Evolutionary conservation across 2,888 invertebrate species (phyloP).

Genomic region (Andrena bicolor): DNA sequence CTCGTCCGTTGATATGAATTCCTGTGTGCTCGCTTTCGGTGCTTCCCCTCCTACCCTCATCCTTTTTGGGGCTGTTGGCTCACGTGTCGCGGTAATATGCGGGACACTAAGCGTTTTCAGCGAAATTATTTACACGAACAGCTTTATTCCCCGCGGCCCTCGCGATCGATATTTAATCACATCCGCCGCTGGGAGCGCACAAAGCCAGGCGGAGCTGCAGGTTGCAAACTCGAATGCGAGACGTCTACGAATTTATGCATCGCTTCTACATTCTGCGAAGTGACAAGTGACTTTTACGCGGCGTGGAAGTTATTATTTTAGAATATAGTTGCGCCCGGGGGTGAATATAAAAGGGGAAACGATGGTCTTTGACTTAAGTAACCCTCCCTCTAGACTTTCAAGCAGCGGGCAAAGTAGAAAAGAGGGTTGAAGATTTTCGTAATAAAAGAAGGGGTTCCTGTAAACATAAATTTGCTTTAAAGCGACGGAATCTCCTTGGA

Average conservation of each 20-base stretch:
- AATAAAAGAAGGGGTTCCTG: neutral
- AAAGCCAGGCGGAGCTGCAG: neutral
- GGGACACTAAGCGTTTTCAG: constrained; percentile 1
- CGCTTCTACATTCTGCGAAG: neutral
- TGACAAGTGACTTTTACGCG: neutral
- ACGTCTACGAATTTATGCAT: neutral
- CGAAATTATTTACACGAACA: constrained; percentile 50
- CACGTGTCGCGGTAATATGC: constrained; percentile 2
- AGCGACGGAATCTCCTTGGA: constrained; percentile 10
- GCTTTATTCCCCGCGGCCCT: neutral
- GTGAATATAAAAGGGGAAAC: too few relatives aligned
- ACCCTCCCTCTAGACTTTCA: too few relatives aligned
- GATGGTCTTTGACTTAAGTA: too few relatives aligned
- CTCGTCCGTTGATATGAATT: constrained; percentile 18
- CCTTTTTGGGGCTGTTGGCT: neutral
- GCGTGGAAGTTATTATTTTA: neutral
- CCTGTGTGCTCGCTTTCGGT: neutral
- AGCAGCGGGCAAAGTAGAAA: neutral
- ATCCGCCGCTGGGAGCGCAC: constrained; percentile 21
- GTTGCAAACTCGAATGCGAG: constrained; percentile 13
- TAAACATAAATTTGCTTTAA: constrained; percentile 31
- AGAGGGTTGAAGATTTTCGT: neutral
- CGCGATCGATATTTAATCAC: constrained; percentile 56
- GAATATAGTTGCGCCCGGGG: too few relatives aligned
- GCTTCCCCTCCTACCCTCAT: accelerated